Evolutionary conservation across 2,888 invertebrate genomes (phyloP).

Genomic region (Hypomecis punctinalis): DNA sequence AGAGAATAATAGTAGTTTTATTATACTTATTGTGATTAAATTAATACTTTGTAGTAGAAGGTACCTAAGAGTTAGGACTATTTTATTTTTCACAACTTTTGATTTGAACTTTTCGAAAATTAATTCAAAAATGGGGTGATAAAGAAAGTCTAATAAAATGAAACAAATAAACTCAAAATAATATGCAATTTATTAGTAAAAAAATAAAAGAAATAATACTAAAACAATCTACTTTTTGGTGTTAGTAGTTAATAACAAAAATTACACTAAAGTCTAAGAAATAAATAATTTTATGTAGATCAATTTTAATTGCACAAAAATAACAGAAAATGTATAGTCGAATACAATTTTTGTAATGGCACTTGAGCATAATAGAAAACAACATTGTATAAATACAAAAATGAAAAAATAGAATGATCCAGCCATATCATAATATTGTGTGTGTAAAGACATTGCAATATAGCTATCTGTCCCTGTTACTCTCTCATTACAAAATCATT

Average conservation of each 20-base stretch:
- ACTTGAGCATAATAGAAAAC: constrained; percentile 66
- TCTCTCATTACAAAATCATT: too few species aligned
- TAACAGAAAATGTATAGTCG: constrained; percentile 35
- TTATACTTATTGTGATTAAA: too few species aligned
- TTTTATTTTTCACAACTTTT: too few species aligned
- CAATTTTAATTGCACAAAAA: constrained; percentile 69
- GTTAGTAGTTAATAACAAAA: constrained; percentile 79
- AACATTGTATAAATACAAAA: constrained; percentile 61
- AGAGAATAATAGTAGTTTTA: too few species aligned
- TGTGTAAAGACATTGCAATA: too few species aligned
- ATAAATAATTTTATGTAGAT: constrained; percentile 75
- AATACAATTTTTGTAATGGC: constrained; percentile 37
- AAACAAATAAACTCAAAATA: constrained; percentile 43
- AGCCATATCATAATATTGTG: constrained; percentile 11
- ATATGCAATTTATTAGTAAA: constrained; percentile 64
- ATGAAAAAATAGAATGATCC: constrained; percentile 12
- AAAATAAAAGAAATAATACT: constrained; percentile 61
- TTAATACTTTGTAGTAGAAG: too few species aligned
- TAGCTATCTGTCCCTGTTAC: too few species aligned
- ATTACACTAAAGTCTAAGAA: constrained; percentile 63
- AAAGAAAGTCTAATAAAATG: constrained; percentile 9
- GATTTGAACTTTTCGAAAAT: background rate
- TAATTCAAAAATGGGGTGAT: background rate
- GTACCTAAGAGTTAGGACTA: too few species aligned
- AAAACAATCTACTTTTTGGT: constrained; percentile 78